Conservation (phyloP, 2,113 vertebrate species). For the Sinocyclocheilus rhinocerous region DNA sequence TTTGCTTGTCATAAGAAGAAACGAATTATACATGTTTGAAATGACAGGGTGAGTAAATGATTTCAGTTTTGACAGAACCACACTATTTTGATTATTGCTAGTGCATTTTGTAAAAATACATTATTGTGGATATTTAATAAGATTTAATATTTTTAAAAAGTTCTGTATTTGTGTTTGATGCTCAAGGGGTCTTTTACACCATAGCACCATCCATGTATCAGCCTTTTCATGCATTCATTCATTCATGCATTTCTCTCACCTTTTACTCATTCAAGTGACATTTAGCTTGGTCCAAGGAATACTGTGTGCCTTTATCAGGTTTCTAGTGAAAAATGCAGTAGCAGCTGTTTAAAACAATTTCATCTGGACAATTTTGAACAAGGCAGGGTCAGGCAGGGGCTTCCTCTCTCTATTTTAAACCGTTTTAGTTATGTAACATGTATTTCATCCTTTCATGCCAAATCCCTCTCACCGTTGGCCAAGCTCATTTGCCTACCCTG, state of each 20-base stretch:
- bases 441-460: conserved; percentile 59
- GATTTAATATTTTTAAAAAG: not conserved
- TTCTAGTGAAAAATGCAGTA: not conserved
- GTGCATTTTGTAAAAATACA: not conserved
- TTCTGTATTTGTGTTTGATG: not conserved
- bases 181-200: conserved; percentile 33
- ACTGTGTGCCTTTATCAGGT: not conserved
- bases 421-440: conserved; percentile 66
- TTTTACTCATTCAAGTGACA: conserved; percentile 5
- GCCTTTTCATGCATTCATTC: not conserved
- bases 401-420: conserved; percentile 45
- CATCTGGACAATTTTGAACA: not conserved
- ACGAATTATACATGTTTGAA: not conserved
- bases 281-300: not conserved
- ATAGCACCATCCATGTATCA: conserved; percentile 4
- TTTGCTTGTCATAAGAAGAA: not conserved
- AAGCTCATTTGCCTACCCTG: not conserved
- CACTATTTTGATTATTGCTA: not conserved
- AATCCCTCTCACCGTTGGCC: conserved; percentile 36
- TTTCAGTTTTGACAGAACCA: too few species aligned
- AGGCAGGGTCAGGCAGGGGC: not conserved
- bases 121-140: not conserved
- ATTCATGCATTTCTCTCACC: not conserved
- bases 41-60: not conserved
- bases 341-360: not conserved